A percentile compares a stretch with the other conserved stretches of the same genome.
phyloP scores from a whole-genome alignment of 2,888 invertebrate species.

The Elmis aenea region DNA sequence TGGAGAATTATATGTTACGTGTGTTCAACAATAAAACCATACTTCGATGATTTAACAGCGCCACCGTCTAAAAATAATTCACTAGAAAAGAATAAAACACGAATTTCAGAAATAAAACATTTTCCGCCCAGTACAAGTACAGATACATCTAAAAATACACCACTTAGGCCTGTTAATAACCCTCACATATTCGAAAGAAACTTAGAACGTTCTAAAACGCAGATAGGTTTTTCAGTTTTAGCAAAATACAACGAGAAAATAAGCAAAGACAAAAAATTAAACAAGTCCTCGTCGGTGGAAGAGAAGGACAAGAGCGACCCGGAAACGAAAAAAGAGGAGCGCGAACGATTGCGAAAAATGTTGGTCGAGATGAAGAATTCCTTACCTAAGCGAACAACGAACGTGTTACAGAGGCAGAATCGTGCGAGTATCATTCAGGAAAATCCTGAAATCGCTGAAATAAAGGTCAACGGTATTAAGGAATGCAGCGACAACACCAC shows the following conservation, averaged over 20 bases:
- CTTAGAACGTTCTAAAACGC: conserved; percentile 43
- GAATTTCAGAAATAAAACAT: conserved; percentile 21
- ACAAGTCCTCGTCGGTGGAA: conserved; percentile 25
- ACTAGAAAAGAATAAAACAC: conserved; percentile 20
- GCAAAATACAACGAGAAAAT: conserved; percentile 33
- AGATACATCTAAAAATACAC: conserved; percentile 22
- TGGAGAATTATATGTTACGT: conserved; percentile 60
- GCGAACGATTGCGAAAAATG: conserved; percentile 63
- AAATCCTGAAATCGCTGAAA: conserved; percentile 30
- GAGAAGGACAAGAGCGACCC: conserved; percentile 39
- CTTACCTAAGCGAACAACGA: conserved; percentile 54
- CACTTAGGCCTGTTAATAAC: conserved; percentile 14
- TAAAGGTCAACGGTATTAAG: no score
- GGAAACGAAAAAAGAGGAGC: conserved; percentile 48
- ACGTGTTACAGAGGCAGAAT: conserved; percentile 31
- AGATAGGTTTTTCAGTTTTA: conserved; percentile 44
- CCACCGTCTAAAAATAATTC: conserved; percentile 25
- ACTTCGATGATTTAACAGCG: conserved; percentile 41
- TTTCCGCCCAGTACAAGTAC: conserved; percentile 17
- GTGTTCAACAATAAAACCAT: conserved; percentile 52
- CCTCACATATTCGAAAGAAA: conserved; percentile 24
- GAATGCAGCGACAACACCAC: background rate
- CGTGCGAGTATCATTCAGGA: conserved; percentile 40
- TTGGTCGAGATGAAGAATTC: conserved; percentile 75
- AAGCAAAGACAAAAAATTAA: conserved; percentile 25